Evolutionary conservation across 2,888 invertebrate species (phyloP), one percentile per base, ranked within the genome.

Genomic region (Miltochrista miniata): DNA sequence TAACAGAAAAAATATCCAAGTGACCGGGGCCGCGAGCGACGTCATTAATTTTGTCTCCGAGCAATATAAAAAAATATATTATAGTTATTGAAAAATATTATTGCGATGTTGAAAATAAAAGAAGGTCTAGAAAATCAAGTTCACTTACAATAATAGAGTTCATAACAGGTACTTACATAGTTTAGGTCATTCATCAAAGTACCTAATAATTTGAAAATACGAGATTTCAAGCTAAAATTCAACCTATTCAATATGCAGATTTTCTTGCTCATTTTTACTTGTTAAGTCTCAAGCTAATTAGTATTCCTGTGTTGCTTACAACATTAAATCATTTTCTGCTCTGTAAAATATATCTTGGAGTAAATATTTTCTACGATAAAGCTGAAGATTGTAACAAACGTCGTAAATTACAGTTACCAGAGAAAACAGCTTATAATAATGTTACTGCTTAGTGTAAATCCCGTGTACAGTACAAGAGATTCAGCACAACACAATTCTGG

Each of bases 271-370:
- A 45, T 59, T 65, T 62, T 51, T 53, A 55, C 54, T 56, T 64
- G 58, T 49, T 53, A 49, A 29, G 30, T 34, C 40, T 36, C 31
- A 50, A 54, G 49, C 53, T 64, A 59, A 68, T 68, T 68, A 64
- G 64, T 67, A 67, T 68, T 56, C 69, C 30, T 24, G 33, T 41
- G 38, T 59, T 58, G 50, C 50, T 48, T 51, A 45, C 46, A 36
- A 56, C 67, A 68, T 68, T 68, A 68, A 65, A 67, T 67, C 63
- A 65, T 63, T 52, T 54, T 51, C 37, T 39, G 49, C 55, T 67
- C 65, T 65, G 65, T 68, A 59, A 65, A 63, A 56, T 62, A 58
- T 60, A 67, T 67, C 67, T 56, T 44, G 18, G 47, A 45, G 54
- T 59, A 56, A 50, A 64, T 45, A 61, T 57, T 56, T 59, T 50